Evolutionary conservation across 2,797 vertebrate genomes (phyloP), one percentile per base, ranked within the genome.

Genomic region (Coluber constrictor): DNA sequence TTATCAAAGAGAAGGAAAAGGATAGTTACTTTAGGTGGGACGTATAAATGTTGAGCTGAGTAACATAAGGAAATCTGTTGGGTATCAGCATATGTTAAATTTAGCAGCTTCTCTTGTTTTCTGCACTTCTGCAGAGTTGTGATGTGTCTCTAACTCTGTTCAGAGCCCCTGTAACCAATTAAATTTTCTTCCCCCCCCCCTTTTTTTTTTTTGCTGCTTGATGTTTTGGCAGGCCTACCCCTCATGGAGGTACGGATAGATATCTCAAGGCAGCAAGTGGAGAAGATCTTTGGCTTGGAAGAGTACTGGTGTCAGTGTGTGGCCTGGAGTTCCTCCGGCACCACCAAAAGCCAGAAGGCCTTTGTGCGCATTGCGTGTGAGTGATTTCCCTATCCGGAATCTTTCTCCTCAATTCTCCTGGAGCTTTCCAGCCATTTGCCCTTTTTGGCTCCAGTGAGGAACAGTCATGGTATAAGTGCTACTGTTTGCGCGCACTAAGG

Each of bases 241-340:
- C 96, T 99, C 96, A 99, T 99, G 99, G 98, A 99, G 97, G 99
- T 99, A 95, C 98, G 97, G 90, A 99, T 99, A 25, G 99, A 99
- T n/a, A 99, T 99, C 90, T 99, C 99, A 6, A 98, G 99, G 94
- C 99, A 99, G 98, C 99, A 99, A 97, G 99, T 99, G 97, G 99
- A 99, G 98, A 99, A 99, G 98, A 98, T 99, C 96, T 99, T 99
- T 8, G 99, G 99, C 74, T 97, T 99, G 91, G 99, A 99, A 94
- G 98, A 99, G 95, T 99, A 98, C 97, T 99, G 99, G 99, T 99
- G 99, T 97, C 99, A 99, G 96, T 99, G 99, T 1, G 99, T 99
- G 93, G 99, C 99, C 59, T 99, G 99, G 99, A 99, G 99, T 98
- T 98, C 99, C 94, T 99, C 99, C 0, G 99, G 99, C 95, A 99